Base-by-base conservation (phyloP, 2,797 vertebrate genomes). In the Enteromius paludinosus region DNA sequence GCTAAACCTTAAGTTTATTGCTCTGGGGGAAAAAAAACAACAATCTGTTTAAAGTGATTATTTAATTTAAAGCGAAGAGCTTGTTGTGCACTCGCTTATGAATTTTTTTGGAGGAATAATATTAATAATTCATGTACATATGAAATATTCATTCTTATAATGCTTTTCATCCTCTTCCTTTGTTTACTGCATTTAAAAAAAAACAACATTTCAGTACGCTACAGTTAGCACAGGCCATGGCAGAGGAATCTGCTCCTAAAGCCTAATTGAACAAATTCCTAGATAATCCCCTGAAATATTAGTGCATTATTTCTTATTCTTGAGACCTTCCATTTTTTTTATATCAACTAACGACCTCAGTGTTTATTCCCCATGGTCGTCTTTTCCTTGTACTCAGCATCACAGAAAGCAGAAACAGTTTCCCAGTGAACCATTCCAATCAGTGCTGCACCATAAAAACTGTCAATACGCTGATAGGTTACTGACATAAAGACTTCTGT, bases 391-490 rank as follows among this genome's bases (percentile, higher is more conserved):
- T 59, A 72, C 30, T 62, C 76, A 41, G 66, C 76, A 68, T 45
- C 41, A n/a, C 33, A 71, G 66, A 78, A 45, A 82, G 66, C 25
- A 18, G 28, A 68, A 49, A 47, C 65, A 56, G 41, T 84, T 83
- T 84, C 69, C 79, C 83, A 72, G 5, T 61, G 59, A 81, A 47
- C 71, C 43, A 23, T 59, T 76, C 69, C 61, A 84, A 61, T 78
- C 78, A 78, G 73, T 75, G 66, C 41, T 74, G 52, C 28, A 28
- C 70, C 73, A 83, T 73, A 81, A 77, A 87, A 78, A 23, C 14
- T 78, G 80, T 83, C 81, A 86, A 86, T 85, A 81, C 77, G 49
- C 47, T 85, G 79, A 86, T 69, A 77, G 65, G 28, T 81, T 75
- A 54, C 25, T 74, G 64, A 66, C 79, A 86, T 74, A 81, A 83